Evolutionary conservation across 2,797 vertebrate species (phyloP).

Genomic region (Helarctos malayanus): DNA sequence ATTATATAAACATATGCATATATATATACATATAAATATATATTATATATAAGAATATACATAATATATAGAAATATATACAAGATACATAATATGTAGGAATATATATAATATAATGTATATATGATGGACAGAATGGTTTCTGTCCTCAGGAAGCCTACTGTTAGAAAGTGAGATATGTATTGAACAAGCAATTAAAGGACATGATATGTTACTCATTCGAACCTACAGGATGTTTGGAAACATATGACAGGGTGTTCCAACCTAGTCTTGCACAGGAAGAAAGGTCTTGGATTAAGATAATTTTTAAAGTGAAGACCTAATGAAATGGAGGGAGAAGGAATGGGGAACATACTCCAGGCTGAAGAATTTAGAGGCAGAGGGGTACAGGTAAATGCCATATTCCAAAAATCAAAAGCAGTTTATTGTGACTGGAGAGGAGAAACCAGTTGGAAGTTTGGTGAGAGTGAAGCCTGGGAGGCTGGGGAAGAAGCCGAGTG

Average conservation of each 20-base stretch:
- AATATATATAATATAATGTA: not conserved
- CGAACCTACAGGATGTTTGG: not conserved
- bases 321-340: not conserved
- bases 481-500: not conserved
- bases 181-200: not conserved
- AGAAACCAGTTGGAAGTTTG: not conserved
- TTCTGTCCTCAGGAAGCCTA: not conserved
- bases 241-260: not conserved
- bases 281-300: not conserved
- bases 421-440: not conserved
- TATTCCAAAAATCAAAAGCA: not conserved
- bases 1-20: not conserved
- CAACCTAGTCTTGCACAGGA: not conserved
- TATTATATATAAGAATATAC: not conserved
- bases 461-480: not conserved
- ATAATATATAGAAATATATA: not conserved
- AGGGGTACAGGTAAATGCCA: not conserved
- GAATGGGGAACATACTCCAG: not conserved
- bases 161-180: not conserved
- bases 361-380: not conserved
- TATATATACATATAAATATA: not conserved
- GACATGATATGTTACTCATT: not conserved
- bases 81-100: not conserved
- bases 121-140: not conserved
- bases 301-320: slow-evolving; percentile 13